Base-by-base conservation (phyloP, 1,140 invertebrate species). In the Octopus bimaculoides region DNA sequence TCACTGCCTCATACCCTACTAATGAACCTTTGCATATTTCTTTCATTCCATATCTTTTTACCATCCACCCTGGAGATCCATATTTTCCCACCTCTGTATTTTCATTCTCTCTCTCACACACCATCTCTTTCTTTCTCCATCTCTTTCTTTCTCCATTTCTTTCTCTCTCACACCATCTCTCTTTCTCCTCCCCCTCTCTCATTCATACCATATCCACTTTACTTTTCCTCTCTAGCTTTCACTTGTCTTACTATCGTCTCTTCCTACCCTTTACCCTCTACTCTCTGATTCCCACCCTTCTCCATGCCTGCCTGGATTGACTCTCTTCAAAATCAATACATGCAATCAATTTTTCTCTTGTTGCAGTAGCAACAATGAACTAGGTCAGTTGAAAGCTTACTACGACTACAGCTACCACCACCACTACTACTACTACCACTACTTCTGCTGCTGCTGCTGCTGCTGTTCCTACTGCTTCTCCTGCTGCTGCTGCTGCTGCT, bases 341-440 rank as follows among this genome's bases (percentile, higher is more conserved):
- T 20, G 66, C 66, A 71, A 71, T 71, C 66, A 71, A 71, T 71
- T 71, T 71, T 71, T 71, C 56, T 71, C 66, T 71, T 71, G 66
- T 71, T 71, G 66, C 66, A 71, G 66, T 71, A 71, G 66, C 66
- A 71, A 71, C 66, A 71, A 71, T 71, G 66, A 71, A 71, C 66
- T 71, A 71, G 66, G 66, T 71, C 66, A 71, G 66, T 71, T 71
- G 66, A 71, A 71, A 71, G 66, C 66, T 20, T 71, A 14, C 66
- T 71, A 20, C 66, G 5, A 20, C 66, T 71, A 20, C 66, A 6
- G 14, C 66, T 20, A 20, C 8, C 4, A 12, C 56, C 4, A 61
- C 17, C 5, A 14, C 14, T 71, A 41, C 66, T 71, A 14, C 66
- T n/a, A n/a, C 66, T 20, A 20, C 8, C 4, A 12, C 56, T 17